Percentiles rank a stretch among this genome's conserved stretches.
Conservation (phyloP, 1,140 invertebrate species). For the Drosophila pruinosa region DNA sequence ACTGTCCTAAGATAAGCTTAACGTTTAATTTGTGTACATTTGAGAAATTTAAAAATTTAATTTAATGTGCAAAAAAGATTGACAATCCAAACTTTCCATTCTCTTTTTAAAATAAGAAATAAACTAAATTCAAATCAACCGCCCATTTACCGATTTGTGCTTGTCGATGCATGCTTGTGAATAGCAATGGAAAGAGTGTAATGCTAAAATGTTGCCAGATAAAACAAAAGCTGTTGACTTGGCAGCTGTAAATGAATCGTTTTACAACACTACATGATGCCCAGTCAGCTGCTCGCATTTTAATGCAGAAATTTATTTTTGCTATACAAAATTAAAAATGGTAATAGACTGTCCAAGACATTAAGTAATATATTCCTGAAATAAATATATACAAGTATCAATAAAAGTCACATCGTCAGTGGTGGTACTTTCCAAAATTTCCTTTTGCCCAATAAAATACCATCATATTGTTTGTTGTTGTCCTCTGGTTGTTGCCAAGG, state of each 20-base stretch:
- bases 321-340: neutral
- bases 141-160: neutral
- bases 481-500: slow-evolving; percentile 65
- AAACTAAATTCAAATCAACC: neutral
- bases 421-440: neutral
- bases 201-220: slow-evolving; percentile 18
- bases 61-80: too few relatives aligned
- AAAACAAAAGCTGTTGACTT: neutral
- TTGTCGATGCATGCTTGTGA: neutral
- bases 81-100: too few relatives aligned
- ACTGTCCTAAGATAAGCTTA: too few relatives aligned
- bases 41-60: too few relatives aligned
- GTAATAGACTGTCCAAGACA: slow-evolving; percentile 4
- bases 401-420: neutral
- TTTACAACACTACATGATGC: slow-evolving; percentile 24
- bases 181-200: neutral
- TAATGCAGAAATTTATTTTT: slow-evolving; percentile 11
- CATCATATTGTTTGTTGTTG: slow-evolving; percentile 58
- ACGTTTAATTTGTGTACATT: too few relatives aligned
- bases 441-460: slow-evolving; percentile 31
- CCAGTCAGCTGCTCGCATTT: slow-evolving; percentile 34
- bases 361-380: slow-evolving; percentile 13
- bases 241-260: neutral
- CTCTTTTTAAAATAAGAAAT: neutral
- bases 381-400: slow-evolving; percentile 4